Conservation (phyloP, 2,797 vertebrate genomes). For the Eulemur mongoz region DNA sequence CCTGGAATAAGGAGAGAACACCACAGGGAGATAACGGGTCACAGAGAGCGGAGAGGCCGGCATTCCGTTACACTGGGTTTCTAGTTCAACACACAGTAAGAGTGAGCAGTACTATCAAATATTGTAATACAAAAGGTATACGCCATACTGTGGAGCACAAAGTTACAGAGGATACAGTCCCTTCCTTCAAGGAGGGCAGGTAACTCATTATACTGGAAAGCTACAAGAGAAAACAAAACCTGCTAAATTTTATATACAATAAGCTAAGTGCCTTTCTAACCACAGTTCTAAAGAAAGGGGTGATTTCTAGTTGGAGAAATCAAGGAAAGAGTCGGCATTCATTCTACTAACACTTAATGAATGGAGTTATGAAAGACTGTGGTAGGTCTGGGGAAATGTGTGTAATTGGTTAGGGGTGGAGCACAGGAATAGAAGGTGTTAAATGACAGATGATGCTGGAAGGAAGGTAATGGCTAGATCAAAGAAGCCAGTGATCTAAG, state of each 20-base stretch:
- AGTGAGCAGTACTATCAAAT: neutral
- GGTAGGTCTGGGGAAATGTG: neutral
- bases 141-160: neutral
- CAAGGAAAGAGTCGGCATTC: neutral
- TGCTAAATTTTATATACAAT: neutral
- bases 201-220: neutral
- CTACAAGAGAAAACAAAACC: neutral
- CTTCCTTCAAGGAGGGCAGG: neutral
- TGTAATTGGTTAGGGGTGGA: neutral
- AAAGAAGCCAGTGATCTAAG: neutral
- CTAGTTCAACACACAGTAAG: neutral
- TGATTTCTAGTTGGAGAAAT: neutral
- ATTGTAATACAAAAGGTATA: neutral
- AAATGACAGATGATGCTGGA: neutral
- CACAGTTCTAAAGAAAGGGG: neutral
- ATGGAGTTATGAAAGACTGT: conserved; percentile 1
- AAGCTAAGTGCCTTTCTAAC: neutral
- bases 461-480: neutral
- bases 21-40: neutral
- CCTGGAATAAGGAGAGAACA: neutral
- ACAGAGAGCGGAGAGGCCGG: neutral
- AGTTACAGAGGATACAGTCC: neutral
- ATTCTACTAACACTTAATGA: neutral
- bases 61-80: neutral
- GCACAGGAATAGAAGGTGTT: neutral